phyloP scores from a whole-genome alignment of 2,113 vertebrate species.

The Hirundichthys speculiger region DNA sequence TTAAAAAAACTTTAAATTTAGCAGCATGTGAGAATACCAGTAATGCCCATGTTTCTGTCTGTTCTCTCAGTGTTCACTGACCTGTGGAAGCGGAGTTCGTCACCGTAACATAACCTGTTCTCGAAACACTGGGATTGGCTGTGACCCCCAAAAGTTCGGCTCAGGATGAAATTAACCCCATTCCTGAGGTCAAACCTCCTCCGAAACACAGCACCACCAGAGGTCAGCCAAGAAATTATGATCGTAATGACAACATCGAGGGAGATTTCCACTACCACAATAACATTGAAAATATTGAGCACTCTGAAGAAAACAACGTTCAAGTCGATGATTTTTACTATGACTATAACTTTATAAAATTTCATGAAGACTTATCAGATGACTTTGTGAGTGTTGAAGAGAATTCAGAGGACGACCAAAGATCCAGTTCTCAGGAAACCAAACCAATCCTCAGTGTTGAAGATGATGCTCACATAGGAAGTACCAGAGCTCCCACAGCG shows the following conservation, averaged over 20 bases:
- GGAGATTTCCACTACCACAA: slow-evolving; percentile 77
- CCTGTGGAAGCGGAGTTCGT: slow-evolving; percentile 83
- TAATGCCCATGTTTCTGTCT: neutral
- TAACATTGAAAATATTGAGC: slow-evolving; percentile 67
- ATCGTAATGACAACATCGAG: slow-evolving; percentile 74
- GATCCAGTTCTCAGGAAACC: slow-evolving; percentile 13
- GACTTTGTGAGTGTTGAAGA: slow-evolving; percentile 64
- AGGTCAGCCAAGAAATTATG: slow-evolving; percentile 51
- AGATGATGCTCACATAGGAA: slow-evolving; percentile 25
- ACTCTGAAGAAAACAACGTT: slow-evolving; percentile 59
- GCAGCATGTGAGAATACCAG: neutral
- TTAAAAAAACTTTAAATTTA: too few relatives aligned
- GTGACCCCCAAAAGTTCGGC: slow-evolving; percentile 81
- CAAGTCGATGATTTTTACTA: slow-evolving; percentile 97
- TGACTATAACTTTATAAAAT: slow-evolving; percentile 97
- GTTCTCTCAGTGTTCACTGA: slow-evolving; percentile 85
- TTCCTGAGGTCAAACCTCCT: slow-evolving; percentile 63
- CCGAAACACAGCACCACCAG: slow-evolving; percentile 43
- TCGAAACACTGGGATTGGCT: slow-evolving; percentile 73
- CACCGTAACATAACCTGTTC: slow-evolving; percentile 83
- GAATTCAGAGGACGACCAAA: slow-evolving; percentile 31
- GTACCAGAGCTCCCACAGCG: slow-evolving; percentile 9
- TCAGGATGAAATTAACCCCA: slow-evolving; percentile 86
- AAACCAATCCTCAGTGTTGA: slow-evolving; percentile 17
- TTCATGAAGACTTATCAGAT: slow-evolving; percentile 91